Evolutionary conservation across 1,140 invertebrate genomes (phyloP), one percentile per base, ranked within the genome.

Genomic region (Drosophila serrata): DNA sequence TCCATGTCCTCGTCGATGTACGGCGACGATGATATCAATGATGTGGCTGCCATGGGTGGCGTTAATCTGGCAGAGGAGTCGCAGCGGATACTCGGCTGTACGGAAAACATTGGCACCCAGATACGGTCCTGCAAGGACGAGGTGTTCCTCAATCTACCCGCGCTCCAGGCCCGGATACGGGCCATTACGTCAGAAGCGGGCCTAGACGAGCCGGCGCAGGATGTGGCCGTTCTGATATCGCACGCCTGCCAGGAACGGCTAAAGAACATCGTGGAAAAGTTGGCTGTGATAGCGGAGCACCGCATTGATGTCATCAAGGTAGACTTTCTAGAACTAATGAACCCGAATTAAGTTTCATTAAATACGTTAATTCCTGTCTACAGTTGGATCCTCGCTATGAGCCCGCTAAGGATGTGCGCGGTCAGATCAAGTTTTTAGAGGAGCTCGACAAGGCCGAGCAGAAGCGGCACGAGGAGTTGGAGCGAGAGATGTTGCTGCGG

Each of bases 41-140:
- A 99, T 94, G 98, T 99, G 1, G 98, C 98, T 24, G 98, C 98
- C 7, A 99, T 99, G 98, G 98, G 98, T 81, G 98, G 98, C 29
- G 98, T 99, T n/a, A 99, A 99, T 94, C 94, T 99, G 79, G 96
- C 97, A 3, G 98, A 99, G 93, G 98, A 99, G 94, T 97, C 96
- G 56, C 98, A 99, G 92, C 96, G 97, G 93, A 99, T 99, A 88
- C 94, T 99, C 31, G 98, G 98, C 4, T 97, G 97, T 5, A 98
- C 98, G 6, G 98, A 99, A 90, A 97, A 98, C 93, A 98, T 99
- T 62, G 98, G 98, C 9, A 98, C 98, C 1, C 98, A 99, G 93
- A 98, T 99, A 62, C 93, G 98, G 75, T 99, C 98, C 0, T 98
- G 98, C 93, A 98, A 98, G 94, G 98, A 99, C 92, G 98, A 99